Evolutionary conservation across 2,888 invertebrate genomes (phyloP), one percentile per base, ranked within the genome.

Genomic region (Aspidiotus destructor): DNA sequence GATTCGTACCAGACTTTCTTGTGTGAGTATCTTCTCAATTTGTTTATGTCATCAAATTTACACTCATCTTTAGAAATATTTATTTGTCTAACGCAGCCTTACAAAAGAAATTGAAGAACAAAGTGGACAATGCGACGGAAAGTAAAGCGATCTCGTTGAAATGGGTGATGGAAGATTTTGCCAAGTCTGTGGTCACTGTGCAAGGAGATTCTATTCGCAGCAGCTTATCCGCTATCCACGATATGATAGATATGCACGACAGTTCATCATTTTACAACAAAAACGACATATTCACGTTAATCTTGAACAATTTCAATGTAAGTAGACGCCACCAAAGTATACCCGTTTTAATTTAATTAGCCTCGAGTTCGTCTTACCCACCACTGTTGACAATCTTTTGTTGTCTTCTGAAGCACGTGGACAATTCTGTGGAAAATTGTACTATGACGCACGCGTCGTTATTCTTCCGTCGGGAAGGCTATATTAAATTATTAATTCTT

Each of bases 291-390:
- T 65, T 65, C 17, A 54, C 65, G 44, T 48, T 65, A 10, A 57
- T 65, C 17, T 57, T 65, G 48, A 55, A 58, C 28, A 65, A 65
- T 58, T 65, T 65, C n/a, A 65, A 65, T 44, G 65, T 65, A 65
- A 58, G 17, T 58, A 15, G 6, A 48, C 28, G 28, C 28, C 28
- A 28, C 28, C 1, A 28, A 28, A 28, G 28, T 28, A n/a, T n/a
- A 28, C 28, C 28, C 28, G 28, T 28, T 28, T 28, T 28, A 28
- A 28, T 28, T 28, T 28, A 28, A 28, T 28, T 28, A 5, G 28
- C 28, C 28, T 28, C 28, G 28, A 28, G 28, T 28, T 28, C 28
- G 28, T 28, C 28, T 28, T 28, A 28, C 28, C 28, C 28, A 28
- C 28, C 28, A 28, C 1, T 28, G 5, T 5, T 28, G 28, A 28